Evolutionary conservation across 2,888 invertebrate species (phyloP).

Genomic region (Melitaea athalia): DNA sequence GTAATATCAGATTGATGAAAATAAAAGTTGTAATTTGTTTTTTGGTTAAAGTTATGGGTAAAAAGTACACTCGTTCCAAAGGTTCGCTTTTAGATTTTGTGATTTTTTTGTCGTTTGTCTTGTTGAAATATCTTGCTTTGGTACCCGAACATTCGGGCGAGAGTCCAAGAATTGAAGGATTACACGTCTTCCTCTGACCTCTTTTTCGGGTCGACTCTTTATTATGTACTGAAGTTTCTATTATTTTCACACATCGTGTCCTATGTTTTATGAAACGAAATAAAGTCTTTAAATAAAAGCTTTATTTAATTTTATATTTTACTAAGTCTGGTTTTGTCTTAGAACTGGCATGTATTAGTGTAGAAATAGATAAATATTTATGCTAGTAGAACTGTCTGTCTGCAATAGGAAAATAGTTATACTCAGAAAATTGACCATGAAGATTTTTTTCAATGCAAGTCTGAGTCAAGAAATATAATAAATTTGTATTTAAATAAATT

Average conservation of each 20-base stretch:
- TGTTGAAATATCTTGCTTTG: conserved; percentile 53
- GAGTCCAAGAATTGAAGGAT: conserved; percentile 45
- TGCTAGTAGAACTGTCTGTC: not conserved
- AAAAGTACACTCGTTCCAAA: conserved; percentile 39
- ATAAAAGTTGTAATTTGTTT: conserved; percentile 48
- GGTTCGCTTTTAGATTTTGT: conserved; percentile 56
- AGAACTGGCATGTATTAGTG: too few species aligned
- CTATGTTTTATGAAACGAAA: not conserved
- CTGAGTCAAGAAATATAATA: too few species aligned
- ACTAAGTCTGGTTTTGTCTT: not conserved
- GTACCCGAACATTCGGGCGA: conserved; percentile 46
- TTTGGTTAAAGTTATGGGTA: conserved; percentile 13
- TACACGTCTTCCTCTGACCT: conserved; percentile 44
- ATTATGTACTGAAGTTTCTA: conserved; percentile 9
- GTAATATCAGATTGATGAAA: conserved; percentile 40
- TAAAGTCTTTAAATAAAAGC: not conserved
- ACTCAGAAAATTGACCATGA: too few species aligned
- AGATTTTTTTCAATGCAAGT: too few species aligned
- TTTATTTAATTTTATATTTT: not conserved
- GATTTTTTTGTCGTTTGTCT: conserved; percentile 62
- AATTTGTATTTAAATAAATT: too few species aligned
- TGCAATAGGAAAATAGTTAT: too few species aligned
- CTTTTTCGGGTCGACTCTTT: conserved; percentile 19
- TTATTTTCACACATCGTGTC: not conserved
- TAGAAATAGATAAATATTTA: too few species aligned